phyloP scores from a whole-genome alignment of 2,888 invertebrate species.

The Aphodius sticticus region DNA sequence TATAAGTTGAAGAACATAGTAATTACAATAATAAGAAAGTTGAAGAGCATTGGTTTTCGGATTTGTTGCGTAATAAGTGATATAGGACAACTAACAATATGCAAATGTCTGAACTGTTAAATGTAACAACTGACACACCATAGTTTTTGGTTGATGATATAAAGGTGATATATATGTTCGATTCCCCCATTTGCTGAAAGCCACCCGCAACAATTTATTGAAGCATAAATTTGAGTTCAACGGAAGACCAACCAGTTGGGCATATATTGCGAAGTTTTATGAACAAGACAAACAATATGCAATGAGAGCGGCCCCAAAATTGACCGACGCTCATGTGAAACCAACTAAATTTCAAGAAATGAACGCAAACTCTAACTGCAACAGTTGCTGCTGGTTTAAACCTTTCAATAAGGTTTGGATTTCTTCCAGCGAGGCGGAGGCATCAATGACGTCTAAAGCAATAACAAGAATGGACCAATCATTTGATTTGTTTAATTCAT shows the following conservation, averaged over 20 bases:
- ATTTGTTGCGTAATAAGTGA: background rate
- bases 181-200: constrained; percentile 8
- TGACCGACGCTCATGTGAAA: background rate
- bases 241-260: background rate
- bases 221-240: background rate
- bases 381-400: background rate
- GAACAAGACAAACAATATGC: background rate
- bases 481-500: constrained; percentile 20
- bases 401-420: background rate
- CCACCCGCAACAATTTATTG: constrained; percentile 9
- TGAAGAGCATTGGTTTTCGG: background rate
- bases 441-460: background rate
- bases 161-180: constrained; percentile 5
- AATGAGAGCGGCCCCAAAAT: constrained; percentile 10
- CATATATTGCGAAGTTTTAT: background rate
- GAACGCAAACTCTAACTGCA: background rate
- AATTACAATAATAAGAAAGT: background rate
- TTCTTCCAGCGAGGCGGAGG: background rate
- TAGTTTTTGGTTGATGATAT: background rate
- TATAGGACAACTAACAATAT: constrained; percentile 13
- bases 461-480: background rate
- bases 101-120: background rate
- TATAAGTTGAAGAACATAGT: background rate
- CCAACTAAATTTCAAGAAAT: constrained; percentile 11
- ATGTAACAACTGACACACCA: background rate